Evolutionary conservation across 2,113 vertebrate species (phyloP).

Genomic region (Burhinus bistriatus): DNA sequence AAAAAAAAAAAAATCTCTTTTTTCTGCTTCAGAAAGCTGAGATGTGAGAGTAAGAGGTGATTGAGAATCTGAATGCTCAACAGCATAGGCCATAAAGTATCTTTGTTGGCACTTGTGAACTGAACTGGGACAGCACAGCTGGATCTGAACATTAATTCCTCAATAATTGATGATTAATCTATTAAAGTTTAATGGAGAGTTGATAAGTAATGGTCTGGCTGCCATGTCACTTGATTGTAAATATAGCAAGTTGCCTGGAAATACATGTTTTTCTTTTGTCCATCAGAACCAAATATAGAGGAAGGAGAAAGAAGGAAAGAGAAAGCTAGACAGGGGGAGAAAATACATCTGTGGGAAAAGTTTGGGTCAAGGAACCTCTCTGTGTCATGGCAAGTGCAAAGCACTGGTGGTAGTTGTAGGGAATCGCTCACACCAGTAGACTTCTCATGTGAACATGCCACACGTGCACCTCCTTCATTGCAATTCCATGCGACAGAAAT

Average conservation of each 20-base stretch:
- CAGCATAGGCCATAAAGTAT: slow-evolving; percentile 24
- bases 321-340: background rate
- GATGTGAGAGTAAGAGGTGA: background rate
- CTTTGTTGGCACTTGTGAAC: slow-evolving; percentile 40
- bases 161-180: slow-evolving; percentile 81
- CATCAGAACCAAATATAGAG: background rate
- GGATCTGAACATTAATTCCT: slow-evolving; percentile 76
- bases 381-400: background rate
- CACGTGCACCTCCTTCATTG: background rate
- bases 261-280: slow-evolving; percentile 34
- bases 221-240: slow-evolving; percentile 76
- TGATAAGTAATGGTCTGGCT: slow-evolving; percentile 76
- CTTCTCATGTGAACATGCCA: background rate
- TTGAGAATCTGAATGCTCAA: slow-evolving; percentile 18
- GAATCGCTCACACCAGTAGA: background rate
- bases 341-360: background rate
- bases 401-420: background rate
- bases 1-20: slow-evolving; percentile 48
- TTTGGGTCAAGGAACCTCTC: background rate
- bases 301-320: background rate
- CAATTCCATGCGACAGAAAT: background rate
- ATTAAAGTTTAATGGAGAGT: slow-evolving; percentile 83
- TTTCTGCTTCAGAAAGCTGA: slow-evolving; percentile 32
- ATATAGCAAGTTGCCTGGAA: slow-evolving; percentile 73
- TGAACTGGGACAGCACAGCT: slow-evolving; percentile 78